Evolutionary conservation across 2,113 vertebrate species (phyloP).

Genomic region (Puntigrus tetrazona): DNA sequence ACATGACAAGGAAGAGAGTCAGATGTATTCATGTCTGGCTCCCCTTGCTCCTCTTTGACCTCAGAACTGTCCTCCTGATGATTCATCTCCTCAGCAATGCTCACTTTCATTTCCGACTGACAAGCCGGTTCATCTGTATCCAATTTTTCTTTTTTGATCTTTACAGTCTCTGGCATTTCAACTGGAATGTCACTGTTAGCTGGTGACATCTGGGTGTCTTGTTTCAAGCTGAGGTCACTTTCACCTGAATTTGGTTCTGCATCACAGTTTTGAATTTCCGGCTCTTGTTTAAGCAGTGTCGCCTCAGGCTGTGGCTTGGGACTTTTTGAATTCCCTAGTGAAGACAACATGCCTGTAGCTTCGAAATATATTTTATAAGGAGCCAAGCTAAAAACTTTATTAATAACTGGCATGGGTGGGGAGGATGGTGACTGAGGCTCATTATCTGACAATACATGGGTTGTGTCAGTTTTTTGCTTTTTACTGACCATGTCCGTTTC

Average conservation of each 20-base stretch:
- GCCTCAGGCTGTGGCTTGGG: constrained; percentile 21
- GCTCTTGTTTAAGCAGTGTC: constrained; percentile 52
- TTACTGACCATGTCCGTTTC: constrained; percentile 51
- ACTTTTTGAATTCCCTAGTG: constrained; percentile 40
- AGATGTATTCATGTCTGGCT: constrained; percentile 2
- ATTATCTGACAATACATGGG: not conserved
- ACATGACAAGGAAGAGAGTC: not conserved
- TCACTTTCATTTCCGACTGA: constrained; percentile 33
- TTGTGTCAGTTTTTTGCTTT: constrained; percentile 61
- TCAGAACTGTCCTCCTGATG: not conserved
- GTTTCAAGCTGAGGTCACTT: constrained; percentile 19
- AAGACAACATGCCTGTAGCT: constrained; percentile 54
- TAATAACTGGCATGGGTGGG: constrained; percentile 91
- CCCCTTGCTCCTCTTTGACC: constrained; percentile 43
- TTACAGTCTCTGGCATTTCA: constrained; percentile 37
- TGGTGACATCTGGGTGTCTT: not conserved
- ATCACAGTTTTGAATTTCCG: constrained; percentile 46
- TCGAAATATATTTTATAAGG: constrained; percentile 82
- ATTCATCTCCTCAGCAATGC: constrained; percentile 1
- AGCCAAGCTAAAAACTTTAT: constrained; percentile 92
- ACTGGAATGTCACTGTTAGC: not conserved
- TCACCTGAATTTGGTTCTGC: constrained; percentile 32
- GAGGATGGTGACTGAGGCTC: constrained; percentile 59
- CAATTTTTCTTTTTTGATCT: constrained; percentile 66
- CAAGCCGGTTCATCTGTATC: constrained; percentile 32